These are phyloP conservation scores for Cheilosia urbana DNA, from an alignment of 2,888 invertebrate genomes.

Conservation along the genomic window DNA sequence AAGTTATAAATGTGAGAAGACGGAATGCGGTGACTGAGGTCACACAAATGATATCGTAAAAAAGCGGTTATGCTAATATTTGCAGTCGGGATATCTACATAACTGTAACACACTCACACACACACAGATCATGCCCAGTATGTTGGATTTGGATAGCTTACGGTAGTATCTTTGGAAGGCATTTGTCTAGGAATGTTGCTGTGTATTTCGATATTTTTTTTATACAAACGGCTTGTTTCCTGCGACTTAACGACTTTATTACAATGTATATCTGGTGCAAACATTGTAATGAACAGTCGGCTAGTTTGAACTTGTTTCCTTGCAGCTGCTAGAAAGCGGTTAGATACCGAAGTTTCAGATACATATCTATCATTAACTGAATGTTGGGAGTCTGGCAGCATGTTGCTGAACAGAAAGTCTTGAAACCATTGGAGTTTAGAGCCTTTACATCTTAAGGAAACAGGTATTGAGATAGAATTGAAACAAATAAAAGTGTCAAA, in stretches of 20 bases:
- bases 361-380: background rate
- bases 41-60: constrained; percentile 72
- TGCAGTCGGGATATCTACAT: constrained; percentile 57
- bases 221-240: background rate
- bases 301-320: background rate
- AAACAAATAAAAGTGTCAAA: too few species aligned
- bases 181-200: constrained; percentile 2
- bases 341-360: background rate
- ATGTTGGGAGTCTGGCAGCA: background rate
- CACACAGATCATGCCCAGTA: constrained; percentile 22
- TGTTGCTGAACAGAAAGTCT: constrained; percentile 1
- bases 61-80: constrained; percentile 75
- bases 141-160: background rate
- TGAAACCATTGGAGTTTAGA: too few species aligned
- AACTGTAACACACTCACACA: constrained; percentile 61
- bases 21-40: constrained; percentile 70
- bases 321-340: background rate
- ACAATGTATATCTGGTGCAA: background rate
- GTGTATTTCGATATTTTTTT: background rate
- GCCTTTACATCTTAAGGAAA: too few species aligned
- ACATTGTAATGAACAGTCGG: background rate
- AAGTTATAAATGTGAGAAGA: constrained; percentile 63
- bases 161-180: background rate
- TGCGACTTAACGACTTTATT: background rate
- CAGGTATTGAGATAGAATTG: too few species aligned